phyloP scores from a whole-genome alignment of 2,797 vertebrate genomes.

The Hafferia zeledoni region DNA sequence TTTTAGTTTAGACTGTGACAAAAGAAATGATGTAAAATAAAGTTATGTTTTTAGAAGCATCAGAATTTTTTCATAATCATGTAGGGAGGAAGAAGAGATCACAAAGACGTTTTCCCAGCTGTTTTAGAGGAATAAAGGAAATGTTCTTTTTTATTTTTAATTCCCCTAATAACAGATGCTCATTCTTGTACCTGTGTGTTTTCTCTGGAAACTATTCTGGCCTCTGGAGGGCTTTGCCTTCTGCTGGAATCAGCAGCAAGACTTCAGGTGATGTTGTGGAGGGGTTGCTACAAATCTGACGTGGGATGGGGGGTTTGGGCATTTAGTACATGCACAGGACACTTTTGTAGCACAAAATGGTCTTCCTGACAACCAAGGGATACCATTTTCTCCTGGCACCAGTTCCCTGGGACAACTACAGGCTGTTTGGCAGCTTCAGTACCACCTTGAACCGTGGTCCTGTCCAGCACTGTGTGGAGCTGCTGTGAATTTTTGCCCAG shows the following conservation, averaged over 20 bases:
- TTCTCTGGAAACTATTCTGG: neutral
- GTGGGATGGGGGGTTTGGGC: neutral
- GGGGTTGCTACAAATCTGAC: neutral
- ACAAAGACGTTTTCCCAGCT: neutral
- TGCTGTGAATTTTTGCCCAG: neutral
- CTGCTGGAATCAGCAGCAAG: neutral
- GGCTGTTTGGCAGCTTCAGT: neutral
- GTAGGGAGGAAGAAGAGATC: neutral
- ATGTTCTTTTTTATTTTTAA: neutral
- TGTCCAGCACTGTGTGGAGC: rapidly evolving
- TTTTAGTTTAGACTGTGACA: neutral
- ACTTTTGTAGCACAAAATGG: neutral
- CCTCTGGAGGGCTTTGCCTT: neutral
- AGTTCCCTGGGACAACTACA: neutral
- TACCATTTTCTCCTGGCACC: neutral
- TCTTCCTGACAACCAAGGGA: neutral
- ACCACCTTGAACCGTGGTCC: neutral
- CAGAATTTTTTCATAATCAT: neutral
- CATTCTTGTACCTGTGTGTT: neutral
- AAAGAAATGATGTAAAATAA: neutral
- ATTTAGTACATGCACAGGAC: rapidly evolving
- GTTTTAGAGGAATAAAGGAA: neutral
- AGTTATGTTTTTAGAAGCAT: neutral
- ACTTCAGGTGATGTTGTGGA: neutral
- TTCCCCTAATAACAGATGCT: neutral